Percentiles rank a stretch among this genome's conserved stretches.
These are phyloP conservation scores for Mormyrus hasselquistii DNA, from an alignment of 2,797 vertebrate genomes.

Conservation along the genomic window DNA sequence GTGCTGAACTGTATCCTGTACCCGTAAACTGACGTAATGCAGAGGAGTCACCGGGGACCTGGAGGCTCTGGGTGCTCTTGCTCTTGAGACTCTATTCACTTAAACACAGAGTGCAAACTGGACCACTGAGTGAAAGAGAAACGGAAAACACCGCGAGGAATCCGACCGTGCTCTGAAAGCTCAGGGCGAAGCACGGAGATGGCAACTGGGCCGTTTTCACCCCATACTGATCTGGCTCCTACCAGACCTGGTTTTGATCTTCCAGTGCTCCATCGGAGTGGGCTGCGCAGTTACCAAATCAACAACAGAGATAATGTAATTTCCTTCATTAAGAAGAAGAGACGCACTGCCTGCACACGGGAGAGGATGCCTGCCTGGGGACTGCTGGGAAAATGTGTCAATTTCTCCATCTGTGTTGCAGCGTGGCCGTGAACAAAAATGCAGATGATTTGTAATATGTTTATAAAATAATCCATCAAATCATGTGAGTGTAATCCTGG, in stretches of 20 bases:
- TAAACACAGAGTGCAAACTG: not conserved
- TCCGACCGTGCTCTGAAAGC: not conserved
- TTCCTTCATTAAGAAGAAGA: not conserved
- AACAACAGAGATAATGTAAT: slow-evolving; percentile 10
- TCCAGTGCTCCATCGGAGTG: not conserved
- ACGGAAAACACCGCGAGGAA: not conserved
- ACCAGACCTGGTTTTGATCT: not conserved
- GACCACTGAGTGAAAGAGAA: not conserved
- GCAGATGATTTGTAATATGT: not conserved
- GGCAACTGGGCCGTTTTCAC: not conserved
- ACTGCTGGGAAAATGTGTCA: not conserved
- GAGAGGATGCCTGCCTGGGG: not conserved
- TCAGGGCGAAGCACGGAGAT: not conserved
- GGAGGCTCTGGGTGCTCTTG: not conserved
- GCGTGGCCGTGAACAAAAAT: not conserved
- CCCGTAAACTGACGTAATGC: not conserved
- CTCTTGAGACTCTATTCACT: not conserved
- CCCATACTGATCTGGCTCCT: not conserved
- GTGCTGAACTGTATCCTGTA: not conserved
- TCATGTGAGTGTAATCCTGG: not conserved
- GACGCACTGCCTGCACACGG: not conserved
- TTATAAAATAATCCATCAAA: not conserved
- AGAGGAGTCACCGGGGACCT: not conserved
- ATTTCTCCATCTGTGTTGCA: not conserved
- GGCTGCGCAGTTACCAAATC: not conserved